Base-by-base conservation (phyloP, 2,888 invertebrate genomes). In the Silvanus unidentatus region DNA sequence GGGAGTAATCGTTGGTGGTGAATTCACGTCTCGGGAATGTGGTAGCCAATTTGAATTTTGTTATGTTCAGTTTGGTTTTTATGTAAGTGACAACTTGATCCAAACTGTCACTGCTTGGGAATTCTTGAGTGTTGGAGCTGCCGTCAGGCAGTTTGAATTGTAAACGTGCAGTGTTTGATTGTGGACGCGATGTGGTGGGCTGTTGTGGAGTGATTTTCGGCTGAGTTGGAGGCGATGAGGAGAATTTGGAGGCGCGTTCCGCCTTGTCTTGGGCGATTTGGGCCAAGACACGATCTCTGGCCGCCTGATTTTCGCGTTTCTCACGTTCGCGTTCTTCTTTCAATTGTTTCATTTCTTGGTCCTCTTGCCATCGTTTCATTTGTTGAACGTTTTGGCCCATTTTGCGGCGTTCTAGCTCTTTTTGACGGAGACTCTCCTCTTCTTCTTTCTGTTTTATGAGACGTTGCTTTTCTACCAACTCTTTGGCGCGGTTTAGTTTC, bases 121-220 rank as follows among this genome's bases (percentile, higher is more conserved):
- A 93, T 54, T 81, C 80, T 27, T 87, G 82, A 2, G 82, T 83
- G 50, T 84, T 78, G 0, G 84, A 78, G 1, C 80, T 77, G 1
- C 94, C 94, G 68, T 89, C 86, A 0, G 93, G 88, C 54, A 93
- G 65, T 59, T 88, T 84, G 66, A 95, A 91, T 73, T 94, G 94
- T 30, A 96, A 80, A 42, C 90, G 78, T 0, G 88, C 78, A 30
- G 72, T 68, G 50, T 80, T 76, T 43, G 73, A 22, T 38, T 50
- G 47, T 2, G 51, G 43, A 28, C 50, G 41, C 22, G 47, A 45
- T 14, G 57, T 41, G 3, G 73, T 40, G 1, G 74, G 36, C 37
- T 43, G 38, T 39, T 50, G 28, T 11, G 52, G 32, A 16, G 22
- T 44, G 13, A 48, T 35, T 10, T 51, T 47, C 8, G 50, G 40